phyloP scores from a whole-genome alignment of 2,797 vertebrate genomes.

The Anableps anableps region DNA sequence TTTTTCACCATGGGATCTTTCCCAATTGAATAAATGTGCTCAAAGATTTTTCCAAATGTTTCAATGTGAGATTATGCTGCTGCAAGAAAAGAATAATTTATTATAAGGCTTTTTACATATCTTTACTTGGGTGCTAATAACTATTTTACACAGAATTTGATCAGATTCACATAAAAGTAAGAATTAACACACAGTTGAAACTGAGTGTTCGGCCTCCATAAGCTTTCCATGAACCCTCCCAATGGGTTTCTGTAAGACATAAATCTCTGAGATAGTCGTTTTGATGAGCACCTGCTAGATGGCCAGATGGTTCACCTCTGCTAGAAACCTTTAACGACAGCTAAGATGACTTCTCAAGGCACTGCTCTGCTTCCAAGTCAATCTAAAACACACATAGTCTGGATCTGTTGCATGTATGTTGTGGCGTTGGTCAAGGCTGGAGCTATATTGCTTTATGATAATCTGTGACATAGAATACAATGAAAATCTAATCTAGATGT shows the following conservation, averaged over 20 bases:
- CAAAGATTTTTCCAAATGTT: background rate
- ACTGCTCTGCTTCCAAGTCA: constrained; percentile 49
- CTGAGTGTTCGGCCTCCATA: constrained; percentile 53
- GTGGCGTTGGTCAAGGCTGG: constrained; percentile 49
- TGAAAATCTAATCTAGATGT: constrained; percentile 45
- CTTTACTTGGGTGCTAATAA: background rate
- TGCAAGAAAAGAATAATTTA: background rate
- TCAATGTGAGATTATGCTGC: background rate
- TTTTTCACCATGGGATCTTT: background rate
- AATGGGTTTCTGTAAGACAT: constrained; percentile 62
- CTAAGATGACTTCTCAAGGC: constrained; percentile 53
- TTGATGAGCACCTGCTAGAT: constrained; percentile 62
- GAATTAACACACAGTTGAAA: constrained; percentile 60
- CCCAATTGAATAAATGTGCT: background rate
- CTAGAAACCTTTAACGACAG: constrained; percentile 54
- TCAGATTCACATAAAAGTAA: constrained; percentile 40
- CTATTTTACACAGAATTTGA: constrained; percentile 18
- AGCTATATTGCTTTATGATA: constrained; percentile 52
- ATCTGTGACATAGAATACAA: constrained; percentile 36
- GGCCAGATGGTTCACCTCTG: constrained; percentile 56
- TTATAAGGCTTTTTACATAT: background rate
- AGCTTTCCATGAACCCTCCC: constrained; percentile 67
- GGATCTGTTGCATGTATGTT: constrained; percentile 14
- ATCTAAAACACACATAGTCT: constrained; percentile 38
- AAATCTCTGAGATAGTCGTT: constrained; percentile 69